Conservation (phyloP, 1,140 invertebrate genomes). For the Metopolophium dirhodum region DNA sequence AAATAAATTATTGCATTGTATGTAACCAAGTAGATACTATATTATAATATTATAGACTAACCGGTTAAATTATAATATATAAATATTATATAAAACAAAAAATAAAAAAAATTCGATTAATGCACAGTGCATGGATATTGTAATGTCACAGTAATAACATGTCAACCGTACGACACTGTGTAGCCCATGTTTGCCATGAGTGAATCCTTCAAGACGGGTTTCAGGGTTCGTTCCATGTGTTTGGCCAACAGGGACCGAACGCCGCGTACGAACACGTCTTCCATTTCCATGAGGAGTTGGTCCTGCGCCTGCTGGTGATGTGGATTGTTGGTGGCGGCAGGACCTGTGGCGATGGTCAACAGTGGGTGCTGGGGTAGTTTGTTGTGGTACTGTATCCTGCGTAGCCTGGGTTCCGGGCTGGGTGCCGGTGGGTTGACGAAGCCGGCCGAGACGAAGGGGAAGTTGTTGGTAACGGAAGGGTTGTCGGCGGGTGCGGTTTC, state of each 20-base stretch:
- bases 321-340: not conserved
- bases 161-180: slow-evolving; percentile 78
- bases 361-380: not conserved
- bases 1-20: slow-evolving; percentile 12
- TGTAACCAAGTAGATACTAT: not conserved
- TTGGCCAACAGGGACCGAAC: slow-evolving; percentile 79
- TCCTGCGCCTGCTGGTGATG: not conserved
- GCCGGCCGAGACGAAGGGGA: not conserved
- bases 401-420: slow-evolving; percentile 18
- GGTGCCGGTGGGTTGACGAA: not conserved
- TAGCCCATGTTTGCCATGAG: slow-evolving; percentile 85
- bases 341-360: not conserved
- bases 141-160: not conserved
- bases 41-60: not conserved
- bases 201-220: slow-evolving; percentile 83
- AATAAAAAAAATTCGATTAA: not conserved
- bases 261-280: slow-evolving; percentile 80
- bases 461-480: not conserved
- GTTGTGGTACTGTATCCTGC: not conserved
- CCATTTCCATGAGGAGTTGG: slow-evolving; percentile 69
- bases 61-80: not conserved
- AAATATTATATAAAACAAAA: not conserved
- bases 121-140: not conserved
- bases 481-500: not conserved
- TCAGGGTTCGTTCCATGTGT: slow-evolving; percentile 81